phyloP scores from a whole-genome alignment of 1,140 invertebrate species.

The Aphis craccivora region DNA sequence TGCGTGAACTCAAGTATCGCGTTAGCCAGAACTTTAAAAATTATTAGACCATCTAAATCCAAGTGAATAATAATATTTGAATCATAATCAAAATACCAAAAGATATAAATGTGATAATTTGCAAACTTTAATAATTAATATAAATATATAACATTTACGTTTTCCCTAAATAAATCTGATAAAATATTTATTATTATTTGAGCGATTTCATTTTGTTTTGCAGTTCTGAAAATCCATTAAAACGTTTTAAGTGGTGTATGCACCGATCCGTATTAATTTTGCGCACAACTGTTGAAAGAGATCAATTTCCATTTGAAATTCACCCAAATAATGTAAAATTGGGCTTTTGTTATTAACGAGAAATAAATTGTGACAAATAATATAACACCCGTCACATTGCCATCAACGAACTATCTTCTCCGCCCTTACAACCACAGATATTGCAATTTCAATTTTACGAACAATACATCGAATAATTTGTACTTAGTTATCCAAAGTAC shows the following conservation, averaged over 20 bases:
- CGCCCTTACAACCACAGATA: background rate
- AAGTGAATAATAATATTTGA: too few species aligned
- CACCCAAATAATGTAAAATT: background rate
- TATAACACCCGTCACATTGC: background rate
- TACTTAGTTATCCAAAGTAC: background rate
- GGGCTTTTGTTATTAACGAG: background rate
- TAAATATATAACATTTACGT: too few species aligned
- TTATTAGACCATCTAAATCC: too few species aligned
- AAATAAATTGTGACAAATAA: background rate
- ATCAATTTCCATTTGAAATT: background rate
- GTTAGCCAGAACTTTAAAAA: too few species aligned
- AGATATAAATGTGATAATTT: too few species aligned
- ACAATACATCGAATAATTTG: background rate
- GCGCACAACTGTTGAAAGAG: background rate
- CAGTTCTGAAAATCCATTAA: background rate
- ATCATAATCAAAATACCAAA: too few species aligned
- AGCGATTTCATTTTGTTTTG: background rate
- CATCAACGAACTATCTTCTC: background rate
- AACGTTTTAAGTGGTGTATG: background rate
- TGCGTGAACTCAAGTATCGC: too few species aligned
- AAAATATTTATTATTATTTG: background rate
- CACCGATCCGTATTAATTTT: too few species aligned
- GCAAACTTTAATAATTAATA: too few species aligned
- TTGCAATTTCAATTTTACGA: background rate
- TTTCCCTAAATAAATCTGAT: too few species aligned